phyloP scores from a whole-genome alignment of 1,140 invertebrate species.

The Plutomurus gul region DNA sequence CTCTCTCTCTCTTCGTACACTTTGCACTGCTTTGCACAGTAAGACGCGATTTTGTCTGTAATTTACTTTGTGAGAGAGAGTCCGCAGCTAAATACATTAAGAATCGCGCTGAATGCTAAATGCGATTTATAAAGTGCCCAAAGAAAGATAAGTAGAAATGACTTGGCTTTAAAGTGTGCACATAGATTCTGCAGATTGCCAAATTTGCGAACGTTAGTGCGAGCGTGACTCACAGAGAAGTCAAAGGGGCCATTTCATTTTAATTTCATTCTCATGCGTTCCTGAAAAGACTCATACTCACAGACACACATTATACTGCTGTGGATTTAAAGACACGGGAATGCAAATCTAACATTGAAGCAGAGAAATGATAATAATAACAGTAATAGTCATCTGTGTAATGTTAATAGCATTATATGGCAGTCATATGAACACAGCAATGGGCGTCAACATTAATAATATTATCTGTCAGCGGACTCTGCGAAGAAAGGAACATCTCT shows the following conservation, averaged over 20 bases:
- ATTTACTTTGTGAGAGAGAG: neutral
- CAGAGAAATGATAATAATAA: conserved; percentile 19
- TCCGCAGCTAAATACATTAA: neutral
- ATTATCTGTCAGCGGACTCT: too few species aligned
- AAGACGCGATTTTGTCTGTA: neutral
- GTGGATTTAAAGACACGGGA: neutral
- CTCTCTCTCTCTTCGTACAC: too few species aligned
- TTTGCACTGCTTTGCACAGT: neutral
- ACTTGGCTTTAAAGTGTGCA: conserved; percentile 10
- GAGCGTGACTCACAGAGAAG: neutral
- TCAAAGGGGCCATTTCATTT: conserved; percentile 1
- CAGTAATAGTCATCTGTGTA: neutral
- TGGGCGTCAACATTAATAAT: too few species aligned
- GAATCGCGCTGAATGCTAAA: conserved; percentile 16
- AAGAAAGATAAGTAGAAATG: conserved; percentile 3
- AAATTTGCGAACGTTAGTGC: neutral
- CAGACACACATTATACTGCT: neutral
- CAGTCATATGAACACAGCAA: neutral
- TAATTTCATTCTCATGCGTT: conserved; percentile 18
- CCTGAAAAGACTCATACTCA: neutral
- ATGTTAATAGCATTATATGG: neutral
- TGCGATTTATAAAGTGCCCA: conserved; percentile 13
- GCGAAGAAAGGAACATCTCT: too few species aligned
- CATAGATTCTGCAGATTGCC: neutral
- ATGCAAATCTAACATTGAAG: neutral